A percentile compares a stretch with the other conserved stretches of the same genome.
phyloP scores from a whole-genome alignment of 2,113 vertebrate species.

The Lasiurus borealis region DNA sequence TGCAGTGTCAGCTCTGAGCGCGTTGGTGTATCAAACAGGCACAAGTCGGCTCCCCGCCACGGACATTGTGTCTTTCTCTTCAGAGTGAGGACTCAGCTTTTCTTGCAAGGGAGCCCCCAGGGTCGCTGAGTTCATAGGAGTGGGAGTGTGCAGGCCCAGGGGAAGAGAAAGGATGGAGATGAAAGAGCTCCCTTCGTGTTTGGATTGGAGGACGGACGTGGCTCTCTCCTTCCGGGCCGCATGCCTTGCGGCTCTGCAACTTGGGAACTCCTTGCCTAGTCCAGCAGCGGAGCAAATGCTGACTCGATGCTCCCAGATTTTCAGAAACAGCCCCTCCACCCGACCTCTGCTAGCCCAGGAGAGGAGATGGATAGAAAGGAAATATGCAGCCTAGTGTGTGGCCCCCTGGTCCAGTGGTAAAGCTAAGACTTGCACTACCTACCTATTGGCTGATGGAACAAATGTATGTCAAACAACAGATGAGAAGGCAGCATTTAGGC shows the following conservation, averaged over 20 bases:
- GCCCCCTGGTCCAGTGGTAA: neutral
- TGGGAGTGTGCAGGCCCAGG: neutral
- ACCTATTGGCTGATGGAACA: neutral
- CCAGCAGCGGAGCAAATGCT: neutral
- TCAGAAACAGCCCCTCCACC: neutral
- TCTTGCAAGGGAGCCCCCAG: neutral
- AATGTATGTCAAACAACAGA: neutral
- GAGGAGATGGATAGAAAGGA: neutral
- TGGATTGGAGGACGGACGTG: no score
- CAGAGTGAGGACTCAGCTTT: neutral
- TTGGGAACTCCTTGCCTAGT: no score
- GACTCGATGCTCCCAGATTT: neutral
- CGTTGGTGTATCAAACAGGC: rapidly evolving
- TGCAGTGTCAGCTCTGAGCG: neutral
- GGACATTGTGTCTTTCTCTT: neutral
- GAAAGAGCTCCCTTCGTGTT: neutral
- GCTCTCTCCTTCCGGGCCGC: no score
- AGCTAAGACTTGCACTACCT: neutral
- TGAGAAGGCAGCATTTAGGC: neutral
- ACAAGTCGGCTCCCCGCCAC: rapidly evolving
- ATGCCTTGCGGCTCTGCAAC: neutral
- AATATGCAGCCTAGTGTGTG: neutral
- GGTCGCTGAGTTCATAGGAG: neutral
- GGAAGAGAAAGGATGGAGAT: neutral
- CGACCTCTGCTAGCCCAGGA: neutral